Evolutionary conservation across 2,888 invertebrate genomes (phyloP), one percentile per base, ranked within the genome.

Genomic region (Rhingia campestris): DNA sequence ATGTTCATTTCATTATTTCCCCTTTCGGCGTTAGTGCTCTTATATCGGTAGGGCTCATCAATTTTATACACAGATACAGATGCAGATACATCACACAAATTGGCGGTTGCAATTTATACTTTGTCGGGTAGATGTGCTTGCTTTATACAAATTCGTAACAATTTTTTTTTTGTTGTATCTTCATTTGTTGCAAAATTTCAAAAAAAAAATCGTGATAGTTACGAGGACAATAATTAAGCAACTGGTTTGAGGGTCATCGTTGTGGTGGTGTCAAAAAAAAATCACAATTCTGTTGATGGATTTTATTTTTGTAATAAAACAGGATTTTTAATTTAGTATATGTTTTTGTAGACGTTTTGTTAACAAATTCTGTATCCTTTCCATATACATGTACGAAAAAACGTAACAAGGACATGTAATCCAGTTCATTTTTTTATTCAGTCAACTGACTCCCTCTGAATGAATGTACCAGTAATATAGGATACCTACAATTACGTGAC

Each of bases 1-100:
- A 73, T 73, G 82, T 82, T 82, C 67, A 79, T 82, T 82, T 82
- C 73, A 79, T 79, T 79, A 67, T 67, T 54, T 79, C 51, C 30
- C 59, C 59, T 51, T 70, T 70, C 39, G 22, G 22, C 22, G 22
- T 22, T 59, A 63, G 43, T 53, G 58, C 43, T 30, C 5, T 9
- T 49, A 32, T 30, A 47, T 9, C 14, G 47, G 49, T 32, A 10
- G 37, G 49, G 49, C 70, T 70, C 59, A 53, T 66, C 73, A 79
- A 64, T 33, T 77, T 9, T 47, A 51, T 35, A 63, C 14, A 67
- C 33, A 39, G 7, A 32, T 22, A 41, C 49, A 63, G 73, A 64
- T 64, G 58, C 47, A 63, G 61, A 67, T 77, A 22, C 22, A 22
- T 22, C 22, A 22, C 67, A 14, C 56, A 82, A 79, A 79, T 73